Evolutionary conservation across 35 echinoderm and acorn worm species (phyloP).

Genomic region (Ophioderma brevispina): DNA sequence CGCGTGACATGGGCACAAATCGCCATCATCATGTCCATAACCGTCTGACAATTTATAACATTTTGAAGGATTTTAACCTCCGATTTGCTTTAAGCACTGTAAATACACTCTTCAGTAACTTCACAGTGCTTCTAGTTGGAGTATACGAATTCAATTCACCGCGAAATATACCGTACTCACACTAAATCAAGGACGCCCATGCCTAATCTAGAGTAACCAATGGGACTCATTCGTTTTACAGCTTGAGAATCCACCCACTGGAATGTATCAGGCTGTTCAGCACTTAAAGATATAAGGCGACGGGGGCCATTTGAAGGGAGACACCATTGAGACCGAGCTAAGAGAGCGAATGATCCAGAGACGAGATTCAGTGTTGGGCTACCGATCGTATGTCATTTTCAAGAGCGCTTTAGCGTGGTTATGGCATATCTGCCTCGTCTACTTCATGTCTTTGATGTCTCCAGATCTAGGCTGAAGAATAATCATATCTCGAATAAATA

Average conservation of each 20-base stretch:
- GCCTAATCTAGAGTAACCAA: no score
- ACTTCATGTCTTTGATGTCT: not conserved
- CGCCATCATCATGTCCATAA: slow-evolving; percentile 9
- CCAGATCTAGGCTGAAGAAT: not conserved
- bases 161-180: no score
- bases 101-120: no score
- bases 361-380: not conserved
- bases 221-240: no score
- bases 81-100: no score
- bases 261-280: no score
- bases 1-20: slow-evolving; percentile 12
- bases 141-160: no score
- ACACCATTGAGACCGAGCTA: not conserved
- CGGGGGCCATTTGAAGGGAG: not conserved
- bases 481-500: not conserved
- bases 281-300: not conserved
- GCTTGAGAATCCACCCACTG: no score
- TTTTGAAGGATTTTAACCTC: not conserved
- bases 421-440: not conserved
- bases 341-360: not conserved
- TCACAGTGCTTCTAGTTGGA: no score
- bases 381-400: slow-evolving; percentile 1
- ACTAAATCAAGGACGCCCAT: no score
- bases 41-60: not conserved
- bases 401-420: not conserved